Percentiles rank a stretch among this genome's conserved stretches.
phyloP scores from a whole-genome alignment of 2,888 invertebrate genomes.

The Volucella zonaria region DNA sequence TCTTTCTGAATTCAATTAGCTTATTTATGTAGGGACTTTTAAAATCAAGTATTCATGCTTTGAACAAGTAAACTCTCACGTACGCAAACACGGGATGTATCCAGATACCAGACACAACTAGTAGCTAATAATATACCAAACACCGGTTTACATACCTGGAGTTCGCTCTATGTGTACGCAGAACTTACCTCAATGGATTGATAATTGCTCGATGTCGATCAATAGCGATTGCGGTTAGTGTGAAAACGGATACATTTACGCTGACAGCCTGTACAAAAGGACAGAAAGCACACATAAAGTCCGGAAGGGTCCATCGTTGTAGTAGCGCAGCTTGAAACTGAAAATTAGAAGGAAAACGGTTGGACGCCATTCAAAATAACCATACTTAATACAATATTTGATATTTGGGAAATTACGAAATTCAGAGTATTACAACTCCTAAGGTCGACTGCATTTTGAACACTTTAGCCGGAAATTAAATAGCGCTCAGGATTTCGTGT shows the following conservation, averaged over 20 bases:
- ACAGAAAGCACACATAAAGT: slow-evolving; percentile 94
- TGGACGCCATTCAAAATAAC: slow-evolving; percentile 15
- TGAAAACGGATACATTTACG: slow-evolving; percentile 95
- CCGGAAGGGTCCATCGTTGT: slow-evolving; percentile 93
- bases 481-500: slow-evolving; percentile 23
- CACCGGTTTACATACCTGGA: slow-evolving; percentile 15
- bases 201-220: slow-evolving; percentile 92
- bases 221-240: slow-evolving; percentile 92
- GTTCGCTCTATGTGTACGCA: slow-evolving; percentile 20
- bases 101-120: not conserved
- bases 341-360: slow-evolving; percentile 65
- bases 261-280: slow-evolving; percentile 93
- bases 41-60: not conserved
- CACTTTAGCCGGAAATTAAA: slow-evolving; percentile 64
- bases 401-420: slow-evolving; percentile 42
- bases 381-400: slow-evolving; percentile 37
- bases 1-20: slow-evolving; percentile 20
- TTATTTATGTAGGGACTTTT: slow-evolving; percentile 16
- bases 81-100: not conserved
- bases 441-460: slow-evolving; percentile 6
- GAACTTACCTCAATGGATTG: slow-evolving; percentile 87
- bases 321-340: slow-evolving; percentile 94
- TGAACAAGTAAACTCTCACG: too few relatives aligned
- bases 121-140: slow-evolving; percentile 50
- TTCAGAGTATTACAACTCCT: not conserved